phyloP scores from a whole-genome alignment of 1,140 invertebrate genomes.

The Diorhabda carinulata region DNA sequence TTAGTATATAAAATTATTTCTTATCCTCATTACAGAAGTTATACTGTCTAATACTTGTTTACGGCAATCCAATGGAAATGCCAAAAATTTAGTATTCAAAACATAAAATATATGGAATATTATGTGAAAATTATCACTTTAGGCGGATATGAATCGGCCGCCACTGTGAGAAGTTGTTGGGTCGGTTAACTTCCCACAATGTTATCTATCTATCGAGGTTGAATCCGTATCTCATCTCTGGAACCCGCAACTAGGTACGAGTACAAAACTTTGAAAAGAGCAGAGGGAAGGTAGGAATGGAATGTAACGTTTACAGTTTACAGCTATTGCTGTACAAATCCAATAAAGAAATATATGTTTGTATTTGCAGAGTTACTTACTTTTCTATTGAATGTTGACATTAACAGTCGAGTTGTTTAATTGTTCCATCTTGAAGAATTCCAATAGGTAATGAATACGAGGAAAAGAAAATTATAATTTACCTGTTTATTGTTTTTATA shows the following conservation, averaged over 20 bases:
- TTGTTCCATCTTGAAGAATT: neutral
- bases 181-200: neutral
- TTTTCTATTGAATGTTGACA: neutral
- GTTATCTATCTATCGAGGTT: neutral
- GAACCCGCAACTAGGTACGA: neutral
- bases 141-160: neutral
- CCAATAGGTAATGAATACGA: no score
- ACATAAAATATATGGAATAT: no score
- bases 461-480: no score
- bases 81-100: no score
- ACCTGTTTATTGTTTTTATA: no score
- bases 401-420: neutral
- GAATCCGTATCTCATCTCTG: neutral
- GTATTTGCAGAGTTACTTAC: neutral
- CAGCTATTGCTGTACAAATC: neutral
- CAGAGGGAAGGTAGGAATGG: slow-evolving; percentile 1
- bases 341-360: neutral
- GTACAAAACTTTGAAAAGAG: slow-evolving; percentile 1
- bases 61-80: no score
- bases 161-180: neutral
- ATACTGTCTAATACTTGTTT: no score
- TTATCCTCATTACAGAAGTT: no score
- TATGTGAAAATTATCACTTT: no score
- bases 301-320: neutral
- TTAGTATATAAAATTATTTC: no score